Percentiles rank a stretch among this genome's conserved stretches.
phyloP scores from a whole-genome alignment of 2,888 invertebrate genomes.

The Cinara cedri region DNA sequence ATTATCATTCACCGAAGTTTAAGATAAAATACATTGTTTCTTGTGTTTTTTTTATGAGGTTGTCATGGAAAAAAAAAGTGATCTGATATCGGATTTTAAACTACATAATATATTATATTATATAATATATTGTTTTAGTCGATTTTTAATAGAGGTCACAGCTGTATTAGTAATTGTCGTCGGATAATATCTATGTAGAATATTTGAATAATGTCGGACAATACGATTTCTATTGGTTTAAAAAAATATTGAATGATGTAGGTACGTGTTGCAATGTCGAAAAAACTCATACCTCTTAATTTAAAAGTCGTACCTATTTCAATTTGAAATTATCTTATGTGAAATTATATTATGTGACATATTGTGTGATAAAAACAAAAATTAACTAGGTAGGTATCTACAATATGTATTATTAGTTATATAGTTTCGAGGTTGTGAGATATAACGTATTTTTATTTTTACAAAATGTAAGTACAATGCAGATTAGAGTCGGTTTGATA shows the following conservation, averaged over 20 bases:
- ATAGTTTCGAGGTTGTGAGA: too few relatives aligned
- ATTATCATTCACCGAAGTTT: background rate
- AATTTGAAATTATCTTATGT: slow-evolving; percentile 12
- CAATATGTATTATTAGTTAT: too few relatives aligned
- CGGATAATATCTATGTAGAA: slow-evolving; percentile 14
- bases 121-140: too few relatives aligned
- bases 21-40: slow-evolving; percentile 31
- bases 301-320: slow-evolving; percentile 4
- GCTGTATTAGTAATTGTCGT: slow-evolving; percentile 41
- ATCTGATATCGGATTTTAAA: slow-evolving; percentile 20
- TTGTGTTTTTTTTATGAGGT: slow-evolving; percentile 1
- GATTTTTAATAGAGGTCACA: slow-evolving; percentile 41
- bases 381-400: too few relatives aligned
- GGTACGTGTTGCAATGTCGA: slow-evolving; percentile 14
- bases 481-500: too few relatives aligned
- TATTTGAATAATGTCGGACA: slow-evolving; percentile 39
- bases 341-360: slow-evolving; percentile 36
- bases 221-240: slow-evolving; percentile 16
- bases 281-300: slow-evolving; percentile 4
- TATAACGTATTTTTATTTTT: background rate
- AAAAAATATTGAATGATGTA: slow-evolving; percentile 35
- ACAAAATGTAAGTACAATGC: background rate
- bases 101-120: background rate
- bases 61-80: slow-evolving; percentile 19
- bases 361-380: slow-evolving; percentile 10